A percentile compares a stretch with the other conserved stretches of the same genome.
Conservation (phyloP, 2,113 vertebrate genomes). For the Hippotragus niger region DNA sequence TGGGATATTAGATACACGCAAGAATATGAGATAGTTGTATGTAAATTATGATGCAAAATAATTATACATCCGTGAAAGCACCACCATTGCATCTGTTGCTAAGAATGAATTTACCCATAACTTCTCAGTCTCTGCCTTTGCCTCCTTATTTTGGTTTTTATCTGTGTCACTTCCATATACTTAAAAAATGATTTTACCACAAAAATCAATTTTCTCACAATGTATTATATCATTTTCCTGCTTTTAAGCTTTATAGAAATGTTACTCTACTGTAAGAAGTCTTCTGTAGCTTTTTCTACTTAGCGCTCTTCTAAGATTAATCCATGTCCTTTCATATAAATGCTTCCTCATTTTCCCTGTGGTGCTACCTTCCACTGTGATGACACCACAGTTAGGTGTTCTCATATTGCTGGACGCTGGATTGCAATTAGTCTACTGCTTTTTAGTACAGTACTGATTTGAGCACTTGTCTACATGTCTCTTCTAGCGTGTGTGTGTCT, state of each 20-base stretch:
- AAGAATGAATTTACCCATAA: fast-evolving
- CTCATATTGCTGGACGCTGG: not conserved
- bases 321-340: not conserved
- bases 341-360: not conserved
- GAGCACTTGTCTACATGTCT: not conserved
- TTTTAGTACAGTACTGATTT: fast-evolving
- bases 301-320: fast-evolving
- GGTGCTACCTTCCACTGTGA: not conserved
- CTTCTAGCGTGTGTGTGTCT: not conserved
- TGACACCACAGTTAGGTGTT: too few relatives aligned
- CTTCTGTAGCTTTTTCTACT: not conserved
- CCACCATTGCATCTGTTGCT: not conserved
- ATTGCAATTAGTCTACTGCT: not conserved
- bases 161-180: not conserved
- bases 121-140: not conserved
- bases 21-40: not conserved
- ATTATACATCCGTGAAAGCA: not conserved
- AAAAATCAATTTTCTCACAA: not conserved
- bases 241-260: not conserved
- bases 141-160: not conserved
- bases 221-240: not conserved
- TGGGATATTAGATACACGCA: not conserved
- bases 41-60: not conserved
- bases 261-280: not conserved
- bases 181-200: not conserved